Evolutionary conservation across 2,888 invertebrate genomes (phyloP), one percentile per base, ranked within the genome.

Genomic region (Eulithis testata): DNA sequence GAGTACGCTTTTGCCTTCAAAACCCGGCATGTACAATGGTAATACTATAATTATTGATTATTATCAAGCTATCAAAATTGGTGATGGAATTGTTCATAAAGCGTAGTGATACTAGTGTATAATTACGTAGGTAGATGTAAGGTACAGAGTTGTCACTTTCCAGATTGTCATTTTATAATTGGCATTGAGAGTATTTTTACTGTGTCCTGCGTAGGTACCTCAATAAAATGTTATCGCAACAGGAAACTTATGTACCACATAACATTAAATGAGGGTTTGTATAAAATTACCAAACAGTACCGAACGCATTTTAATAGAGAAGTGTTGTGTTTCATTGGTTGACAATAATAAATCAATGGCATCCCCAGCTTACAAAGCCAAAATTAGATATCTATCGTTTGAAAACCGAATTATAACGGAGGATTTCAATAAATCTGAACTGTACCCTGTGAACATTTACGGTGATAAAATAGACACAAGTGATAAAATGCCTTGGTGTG

Each of bases 191-290:
- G 72, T 74, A 75, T 65, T 76, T 81, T 79, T 73, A 75, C 78
- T 79, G 71, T 78, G 76, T 77, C 70, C 73, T 73, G 66, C 75
- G 66, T 75, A 75, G 73, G 21, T 49, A 49, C 49, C 8, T 4
- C 7, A 49, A 72, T 51, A 40, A 65, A 66, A 69, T 80, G 73
- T 77, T 87, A 85, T 84, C 85, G 76, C 72, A 86, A 88, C 91
- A 90, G 92, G 92, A 92, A 91, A 90, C 84, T 81, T 82, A 77
- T 79, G 75, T 80, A 82, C 78, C 36, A 53, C 36, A 63, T 64
- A 88, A 88, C 84, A 85, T 52, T 58, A 87, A 84, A 85, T 79
- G 79, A 76, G 84, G 84, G 87, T 59, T 90, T 78, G 81, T 82
- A 70, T 81, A 73, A 82, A 81, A 82, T 79, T 77, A 77, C 58